Evolutionary conservation across 2,888 invertebrate genomes (phyloP), one percentile per base, ranked within the genome.

Genomic region (Euplexia lucipara): DNA sequence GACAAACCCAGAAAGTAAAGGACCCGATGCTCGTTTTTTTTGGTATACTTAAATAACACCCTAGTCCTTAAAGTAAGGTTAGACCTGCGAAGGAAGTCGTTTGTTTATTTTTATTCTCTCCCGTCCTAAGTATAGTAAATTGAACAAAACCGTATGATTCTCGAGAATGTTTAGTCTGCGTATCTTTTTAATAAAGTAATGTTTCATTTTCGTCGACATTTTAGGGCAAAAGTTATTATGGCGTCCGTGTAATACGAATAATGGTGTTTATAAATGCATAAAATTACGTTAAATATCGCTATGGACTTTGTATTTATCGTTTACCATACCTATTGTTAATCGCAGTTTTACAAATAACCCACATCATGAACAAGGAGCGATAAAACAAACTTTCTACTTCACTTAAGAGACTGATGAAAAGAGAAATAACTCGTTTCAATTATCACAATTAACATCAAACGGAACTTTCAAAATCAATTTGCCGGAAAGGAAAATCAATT

Each of bases 391-490:
- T 75, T n/a, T 52, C 47, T n/a, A 9, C 7, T 48, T 41, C 32
- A 44, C 8, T 49, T 8, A 18, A 48, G 47, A 65, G 10, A 49
- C 39, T 58, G 35, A 45, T 32, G 22, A 37, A 66, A 62, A n/a
- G 30, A 59, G 18, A 42, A 59, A 65, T 61, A 12, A 60, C 61
- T 66, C 42, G 30, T 14, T 57, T 57, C 42, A 75, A 54, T 79
- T 60, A 65, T 52, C 20, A 51, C 37, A 72, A 80, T 66, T 62
- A 45, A 47, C 62, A 48, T 53, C 41, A 57, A 60, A 20, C 18
- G 51, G 45, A 65, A 78, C 58, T 63, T 65, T 34, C 14, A 42
- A 75, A 64, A 70, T 51, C 61, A 70, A 79, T 60, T 76, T 67
- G 45, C 20, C 3, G 35, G 6, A 57, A 68, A 57, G 34, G 35